phyloP scores from a whole-genome alignment of 2,113 vertebrate species.

The Blennius ocellaris region DNA sequence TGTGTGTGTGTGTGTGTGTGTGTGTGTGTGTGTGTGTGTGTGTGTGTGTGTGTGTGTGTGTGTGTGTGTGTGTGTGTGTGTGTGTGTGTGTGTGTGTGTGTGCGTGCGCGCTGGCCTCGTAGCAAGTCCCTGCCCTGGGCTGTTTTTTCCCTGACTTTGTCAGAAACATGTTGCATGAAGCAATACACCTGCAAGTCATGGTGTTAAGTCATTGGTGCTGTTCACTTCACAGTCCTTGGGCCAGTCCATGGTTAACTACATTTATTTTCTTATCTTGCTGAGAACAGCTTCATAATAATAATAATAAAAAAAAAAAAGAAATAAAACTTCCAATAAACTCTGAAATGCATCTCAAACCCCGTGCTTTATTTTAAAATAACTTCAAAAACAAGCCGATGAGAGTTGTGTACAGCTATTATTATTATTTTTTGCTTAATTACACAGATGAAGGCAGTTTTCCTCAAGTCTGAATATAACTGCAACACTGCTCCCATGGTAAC shows the following conservation, averaged over 20 bases:
- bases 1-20: not conserved
- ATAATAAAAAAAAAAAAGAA: too few species aligned
- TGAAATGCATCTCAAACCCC: conserved; percentile 19
- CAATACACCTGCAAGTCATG: conserved; percentile 76
- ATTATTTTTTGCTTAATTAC: conserved; percentile 38
- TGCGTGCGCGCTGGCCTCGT: conserved; percentile 49
- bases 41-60: conserved; percentile 13
- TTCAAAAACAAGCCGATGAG: conserved; percentile 9
- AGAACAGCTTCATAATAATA: conserved; percentile 45
- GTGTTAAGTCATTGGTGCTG: conserved; percentile 66
- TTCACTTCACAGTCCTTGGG: conserved; percentile 64
- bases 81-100: conserved; percentile 1
- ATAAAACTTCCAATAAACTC: conserved; percentile 13
- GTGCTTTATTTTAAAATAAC: conserved; percentile 25
- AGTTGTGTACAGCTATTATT: conserved; percentile 11
- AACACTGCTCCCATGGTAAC: conserved; percentile 42
- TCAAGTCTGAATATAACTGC: not conserved
- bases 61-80: not conserved
- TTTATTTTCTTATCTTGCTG: conserved; percentile 53
- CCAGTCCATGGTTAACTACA: conserved; percentile 47
- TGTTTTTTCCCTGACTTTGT: conserved; percentile 70
- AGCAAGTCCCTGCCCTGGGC: conserved; percentile 61
- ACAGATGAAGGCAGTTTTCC: conserved; percentile 24
- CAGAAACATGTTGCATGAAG: conserved; percentile 73
- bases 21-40: conserved; percentile 12